Percentiles rank a stretch among this genome's conserved stretches.
These are phyloP conservation scores for Stercorarius parasiticus DNA, from an alignment of 2,113 vertebrate species.

Conservation along the genomic window DNA sequence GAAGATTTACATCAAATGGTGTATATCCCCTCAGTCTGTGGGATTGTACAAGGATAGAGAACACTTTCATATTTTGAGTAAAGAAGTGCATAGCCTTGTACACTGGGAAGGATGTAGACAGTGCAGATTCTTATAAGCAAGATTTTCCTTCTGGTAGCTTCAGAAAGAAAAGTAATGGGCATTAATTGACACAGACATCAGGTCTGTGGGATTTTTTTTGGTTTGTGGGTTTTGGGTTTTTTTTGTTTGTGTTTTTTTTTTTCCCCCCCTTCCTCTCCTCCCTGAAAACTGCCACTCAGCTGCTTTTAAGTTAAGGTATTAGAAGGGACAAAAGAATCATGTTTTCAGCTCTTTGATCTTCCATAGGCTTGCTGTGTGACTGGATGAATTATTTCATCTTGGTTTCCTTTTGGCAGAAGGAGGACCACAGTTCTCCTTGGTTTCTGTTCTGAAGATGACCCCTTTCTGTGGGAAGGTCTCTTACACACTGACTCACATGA, in stretches of 20 bases:
- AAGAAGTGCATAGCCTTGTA: background rate
- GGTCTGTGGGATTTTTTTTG: background rate
- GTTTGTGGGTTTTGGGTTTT: background rate
- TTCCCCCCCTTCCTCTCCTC: too few relatives aligned
- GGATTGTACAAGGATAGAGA: background rate
- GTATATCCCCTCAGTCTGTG: slow-evolving; percentile 16
- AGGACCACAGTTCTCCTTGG: background rate
- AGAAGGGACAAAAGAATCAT: background rate
- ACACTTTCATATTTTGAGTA: background rate
- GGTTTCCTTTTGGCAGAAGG: background rate
- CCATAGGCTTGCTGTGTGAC: background rate
- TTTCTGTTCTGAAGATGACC: background rate
- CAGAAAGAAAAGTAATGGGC: background rate
- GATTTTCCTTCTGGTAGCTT: background rate
- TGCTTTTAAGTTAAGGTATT: background rate
- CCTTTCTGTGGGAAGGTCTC: background rate
- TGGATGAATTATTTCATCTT: background rate
- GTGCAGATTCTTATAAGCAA: background rate
- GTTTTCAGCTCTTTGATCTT: background rate
- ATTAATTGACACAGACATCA: background rate
- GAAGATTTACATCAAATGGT: slow-evolving; percentile 45
- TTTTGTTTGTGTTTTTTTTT: background rate
- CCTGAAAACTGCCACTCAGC: background rate
- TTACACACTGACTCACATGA: background rate
- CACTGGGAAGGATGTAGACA: background rate